Percentiles rank a stretch among this genome's conserved stretches.
Evolutionary conservation across 2,797 vertebrate genomes (phyloP).

Genomic region (Perdix hodgsoniae): DNA sequence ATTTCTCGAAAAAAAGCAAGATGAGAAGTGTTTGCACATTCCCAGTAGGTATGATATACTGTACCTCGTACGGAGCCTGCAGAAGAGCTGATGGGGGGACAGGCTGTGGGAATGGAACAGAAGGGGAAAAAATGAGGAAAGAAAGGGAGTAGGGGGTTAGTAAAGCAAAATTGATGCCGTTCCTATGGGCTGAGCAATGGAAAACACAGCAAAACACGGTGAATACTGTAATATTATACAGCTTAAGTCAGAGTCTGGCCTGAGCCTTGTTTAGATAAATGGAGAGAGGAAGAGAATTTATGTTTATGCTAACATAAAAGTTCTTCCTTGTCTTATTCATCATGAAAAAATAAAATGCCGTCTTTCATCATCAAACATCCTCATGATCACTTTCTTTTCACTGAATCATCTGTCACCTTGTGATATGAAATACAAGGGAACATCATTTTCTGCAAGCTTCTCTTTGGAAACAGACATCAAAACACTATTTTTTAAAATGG

Average conservation of each 20-base stretch:
- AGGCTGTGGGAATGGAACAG: slow-evolving; percentile 53
- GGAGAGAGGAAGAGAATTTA: background rate
- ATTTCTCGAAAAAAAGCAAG: background rate
- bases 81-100: slow-evolving; percentile 51
- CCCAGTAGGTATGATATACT: background rate
- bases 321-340: background rate
- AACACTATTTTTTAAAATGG: background rate
- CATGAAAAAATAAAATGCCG: background rate
- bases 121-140: background rate
- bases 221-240: background rate
- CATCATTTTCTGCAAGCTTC: background rate
- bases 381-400: background rate
- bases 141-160: background rate
- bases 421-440: background rate
- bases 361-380: slow-evolving; percentile 16
- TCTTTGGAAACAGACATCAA: slow-evolving; percentile 2
- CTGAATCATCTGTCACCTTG: background rate
- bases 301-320: background rate
- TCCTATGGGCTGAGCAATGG: background rate
- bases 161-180: background rate
- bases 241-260: background rate
- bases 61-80: slow-evolving; percentile 70
- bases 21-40: background rate
- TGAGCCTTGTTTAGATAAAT: background rate
- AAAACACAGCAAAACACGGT: background rate